phyloP scores from a whole-genome alignment of 2,113 vertebrate species.

The Fregetta grallaria region DNA sequence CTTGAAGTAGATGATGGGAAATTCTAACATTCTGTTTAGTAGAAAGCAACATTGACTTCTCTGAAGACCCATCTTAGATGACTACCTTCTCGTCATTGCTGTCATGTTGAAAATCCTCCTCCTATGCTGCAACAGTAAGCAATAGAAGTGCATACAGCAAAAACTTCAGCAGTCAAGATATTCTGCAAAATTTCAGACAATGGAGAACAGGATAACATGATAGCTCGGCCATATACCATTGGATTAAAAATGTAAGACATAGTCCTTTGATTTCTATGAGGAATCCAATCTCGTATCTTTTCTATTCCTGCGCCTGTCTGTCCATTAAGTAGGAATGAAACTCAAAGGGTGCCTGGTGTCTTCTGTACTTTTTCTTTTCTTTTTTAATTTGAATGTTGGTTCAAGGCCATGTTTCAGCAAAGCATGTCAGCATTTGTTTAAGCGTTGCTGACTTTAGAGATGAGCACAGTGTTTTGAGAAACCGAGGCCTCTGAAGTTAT shows the following conservation, averaged over 20 bases:
- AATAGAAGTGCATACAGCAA: background rate
- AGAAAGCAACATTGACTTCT: background rate
- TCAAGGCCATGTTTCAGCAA: constrained; percentile 34
- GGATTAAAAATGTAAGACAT: background rate
- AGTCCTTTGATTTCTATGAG: background rate
- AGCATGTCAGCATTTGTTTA: constrained; percentile 30
- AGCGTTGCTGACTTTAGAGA: background rate
- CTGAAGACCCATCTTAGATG: background rate
- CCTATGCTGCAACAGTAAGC: background rate
- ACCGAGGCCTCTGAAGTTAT: background rate
- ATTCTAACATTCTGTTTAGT: background rate
- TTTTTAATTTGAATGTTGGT: constrained; percentile 27
- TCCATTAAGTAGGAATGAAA: constrained; percentile 7
- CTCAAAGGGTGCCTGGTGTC: background rate
- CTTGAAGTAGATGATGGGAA: background rate
- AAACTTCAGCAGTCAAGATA: background rate
- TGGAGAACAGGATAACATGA: background rate
- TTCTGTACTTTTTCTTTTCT: background rate
- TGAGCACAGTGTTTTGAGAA: background rate
- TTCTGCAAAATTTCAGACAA: background rate
- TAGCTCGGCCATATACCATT: background rate
- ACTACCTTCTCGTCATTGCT: background rate
- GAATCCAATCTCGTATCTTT: background rate
- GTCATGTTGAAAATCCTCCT: background rate
- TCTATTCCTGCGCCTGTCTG: background rate